Percentiles rank a stretch among this genome's conserved stretches.
These are phyloP conservation scores for Lomographa bimaculata DNA, from an alignment of 2,888 invertebrate species.

Conservation along the genomic window DNA sequence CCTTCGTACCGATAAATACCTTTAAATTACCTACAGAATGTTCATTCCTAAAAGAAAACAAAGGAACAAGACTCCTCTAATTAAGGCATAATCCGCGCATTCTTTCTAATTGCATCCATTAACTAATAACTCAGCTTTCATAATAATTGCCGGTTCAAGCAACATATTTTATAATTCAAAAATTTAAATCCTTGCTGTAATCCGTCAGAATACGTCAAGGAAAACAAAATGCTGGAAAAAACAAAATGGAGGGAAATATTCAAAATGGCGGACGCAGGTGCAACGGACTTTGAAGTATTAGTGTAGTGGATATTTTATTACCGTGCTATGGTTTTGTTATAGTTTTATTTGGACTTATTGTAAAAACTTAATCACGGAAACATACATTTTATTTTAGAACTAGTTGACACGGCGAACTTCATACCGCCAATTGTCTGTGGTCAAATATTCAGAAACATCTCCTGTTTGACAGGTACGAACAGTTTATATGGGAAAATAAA, in stretches of 20 bases:
- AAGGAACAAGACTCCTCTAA: constrained; percentile 60
- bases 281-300: constrained; percentile 47
- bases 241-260: constrained; percentile 53
- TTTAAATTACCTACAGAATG: too few relatives aligned
- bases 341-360: constrained; percentile 3
- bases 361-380: too few relatives aligned
- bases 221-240: constrained; percentile 48
- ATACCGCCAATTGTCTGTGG: too few relatives aligned
- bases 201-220: constrained; percentile 62
- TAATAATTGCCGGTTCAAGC: constrained; percentile 63
- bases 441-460: too few relatives aligned
- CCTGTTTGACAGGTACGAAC: too few relatives aligned
- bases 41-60: constrained; percentile 28
- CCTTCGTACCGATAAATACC: too few relatives aligned
- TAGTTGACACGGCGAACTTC: too few relatives aligned
- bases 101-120: constrained; percentile 71
- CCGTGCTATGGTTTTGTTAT: constrained; percentile 11
- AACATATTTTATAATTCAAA: constrained; percentile 71
- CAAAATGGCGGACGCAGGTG: constrained; percentile 69
- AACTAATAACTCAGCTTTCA: constrained; percentile 63
- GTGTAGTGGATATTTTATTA: constrained; percentile 37
- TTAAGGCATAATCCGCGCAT: constrained; percentile 69
- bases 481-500: too few relatives aligned
- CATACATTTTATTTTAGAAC: neutral
- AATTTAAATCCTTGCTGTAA: constrained; percentile 63